These are phyloP conservation scores for Lampropteryx suffumata DNA, from an alignment of 2,888 invertebrate species.

Conservation along the genomic window DNA sequence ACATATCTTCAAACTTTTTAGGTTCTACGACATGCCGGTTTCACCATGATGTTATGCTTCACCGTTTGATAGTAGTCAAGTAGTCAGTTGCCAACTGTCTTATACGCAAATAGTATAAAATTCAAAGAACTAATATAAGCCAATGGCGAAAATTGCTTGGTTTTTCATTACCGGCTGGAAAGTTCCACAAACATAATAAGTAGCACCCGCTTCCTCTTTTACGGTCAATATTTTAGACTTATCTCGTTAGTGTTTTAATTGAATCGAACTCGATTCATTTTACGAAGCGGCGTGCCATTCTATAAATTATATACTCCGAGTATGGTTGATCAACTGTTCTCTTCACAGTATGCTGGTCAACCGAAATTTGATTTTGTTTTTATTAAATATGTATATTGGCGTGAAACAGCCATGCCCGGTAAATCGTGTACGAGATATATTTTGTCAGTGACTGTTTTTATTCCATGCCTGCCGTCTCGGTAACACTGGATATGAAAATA, in stretches of 20 bases:
- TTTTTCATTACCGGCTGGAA: slow-evolving; percentile 22
- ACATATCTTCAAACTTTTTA: too few relatives aligned
- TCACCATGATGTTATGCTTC: too few relatives aligned
- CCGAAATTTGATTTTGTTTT: not conserved
- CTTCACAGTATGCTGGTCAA: not conserved
- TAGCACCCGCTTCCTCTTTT: slow-evolving; percentile 18
- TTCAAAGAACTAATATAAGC: not conserved
- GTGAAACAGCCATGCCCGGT: not conserved
- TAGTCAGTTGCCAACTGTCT: too few relatives aligned
- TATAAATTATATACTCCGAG: not conserved
- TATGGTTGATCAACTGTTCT: not conserved
- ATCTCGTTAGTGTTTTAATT: slow-evolving; percentile 39
- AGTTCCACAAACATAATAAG: slow-evolving; percentile 12
- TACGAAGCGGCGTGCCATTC: slow-evolving; percentile 23
- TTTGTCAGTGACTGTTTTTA: too few relatives aligned
- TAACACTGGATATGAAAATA: too few relatives aligned
- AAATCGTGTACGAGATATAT: too few relatives aligned
- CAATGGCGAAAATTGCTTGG: slow-evolving; percentile 6
- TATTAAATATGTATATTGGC: not conserved
- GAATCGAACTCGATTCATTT: slow-evolving; percentile 39
- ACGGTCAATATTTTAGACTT: slow-evolving; percentile 21
- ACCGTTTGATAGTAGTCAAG: too few relatives aligned
- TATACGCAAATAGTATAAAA: too few relatives aligned
- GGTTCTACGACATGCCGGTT: too few relatives aligned
- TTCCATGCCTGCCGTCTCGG: too few relatives aligned